A percentile compares a stretch with the other conserved stretches of the same genome.
phyloP scores from a whole-genome alignment of 2,113 vertebrate genomes.

The Cebidichthys violaceus region DNA sequence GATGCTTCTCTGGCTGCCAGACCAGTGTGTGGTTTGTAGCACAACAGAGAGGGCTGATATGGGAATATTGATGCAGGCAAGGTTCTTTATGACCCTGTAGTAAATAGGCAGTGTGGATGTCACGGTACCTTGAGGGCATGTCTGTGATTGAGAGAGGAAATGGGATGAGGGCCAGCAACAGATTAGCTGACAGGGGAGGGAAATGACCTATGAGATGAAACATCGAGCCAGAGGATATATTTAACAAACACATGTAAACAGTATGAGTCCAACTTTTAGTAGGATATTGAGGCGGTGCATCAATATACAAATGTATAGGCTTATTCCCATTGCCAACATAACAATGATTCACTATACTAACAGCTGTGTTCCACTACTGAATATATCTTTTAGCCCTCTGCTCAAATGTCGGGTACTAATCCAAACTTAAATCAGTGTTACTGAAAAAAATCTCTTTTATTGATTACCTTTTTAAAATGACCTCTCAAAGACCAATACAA shows the following conservation, averaged over 20 bases:
- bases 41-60: constrained; percentile 61
- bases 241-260: constrained; percentile 30
- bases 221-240: constrained; percentile 46
- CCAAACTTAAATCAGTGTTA: constrained; percentile 44
- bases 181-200: constrained; percentile 59
- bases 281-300: background rate
- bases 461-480: constrained; percentile 62
- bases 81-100: constrained; percentile 72
- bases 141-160: constrained; percentile 73
- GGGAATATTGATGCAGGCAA: constrained; percentile 74
- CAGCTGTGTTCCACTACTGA: background rate
- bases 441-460: constrained; percentile 56
- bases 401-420: constrained; percentile 45
- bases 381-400: constrained; percentile 29
- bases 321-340: background rate
- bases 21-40: constrained; percentile 57
- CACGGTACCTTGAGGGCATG: constrained; percentile 64
- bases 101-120: constrained; percentile 71
- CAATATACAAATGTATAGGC: background rate
- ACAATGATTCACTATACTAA: constrained; percentile 2
- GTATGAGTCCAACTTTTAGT: background rate
- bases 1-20: constrained; percentile 49
- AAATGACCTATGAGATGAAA: constrained; percentile 59
- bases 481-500: constrained; percentile 40
- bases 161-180: constrained; percentile 70